Percentiles rank a stretch among this genome's conserved stretches.
Evolutionary conservation across 1,140 invertebrate genomes (phyloP).

Genomic region (Cydia amplana): DNA sequence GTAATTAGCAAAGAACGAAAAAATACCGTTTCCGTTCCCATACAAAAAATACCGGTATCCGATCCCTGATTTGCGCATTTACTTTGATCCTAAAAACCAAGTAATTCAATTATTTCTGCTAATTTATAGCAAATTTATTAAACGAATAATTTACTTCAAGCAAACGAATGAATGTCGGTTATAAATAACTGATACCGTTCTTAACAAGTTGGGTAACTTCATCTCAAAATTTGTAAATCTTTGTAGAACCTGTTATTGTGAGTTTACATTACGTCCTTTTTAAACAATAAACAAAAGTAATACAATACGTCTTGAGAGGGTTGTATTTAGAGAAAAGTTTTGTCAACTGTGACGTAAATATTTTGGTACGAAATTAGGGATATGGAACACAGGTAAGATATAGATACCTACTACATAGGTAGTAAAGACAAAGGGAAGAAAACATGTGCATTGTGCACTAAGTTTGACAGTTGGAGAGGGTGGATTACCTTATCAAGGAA

Average conservation of each 20-base stretch:
- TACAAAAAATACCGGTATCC: too few relatives aligned
- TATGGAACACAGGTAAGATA: too few relatives aligned
- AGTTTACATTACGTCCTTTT: too few relatives aligned
- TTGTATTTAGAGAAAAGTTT: constrained; percentile 19
- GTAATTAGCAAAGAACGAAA: too few relatives aligned
- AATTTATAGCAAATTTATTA: background rate
- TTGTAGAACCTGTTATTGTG: background rate
- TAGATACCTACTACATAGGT: too few relatives aligned
- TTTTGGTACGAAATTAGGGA: background rate
- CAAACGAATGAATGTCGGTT: background rate
- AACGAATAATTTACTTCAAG: background rate
- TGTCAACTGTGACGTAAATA: background rate
- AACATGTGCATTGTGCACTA: too few relatives aligned
- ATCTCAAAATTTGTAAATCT: background rate
- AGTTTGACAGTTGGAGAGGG: too few relatives aligned
- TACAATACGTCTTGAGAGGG: background rate
- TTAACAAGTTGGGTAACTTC: background rate
- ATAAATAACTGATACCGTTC: constrained; percentile 1
- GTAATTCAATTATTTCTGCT: background rate
- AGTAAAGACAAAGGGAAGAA: too few relatives aligned
- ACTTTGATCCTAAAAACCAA: background rate
- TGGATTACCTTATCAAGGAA: too few relatives aligned
- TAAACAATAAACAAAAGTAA: constrained; percentile 2
- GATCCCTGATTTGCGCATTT: too few relatives aligned
- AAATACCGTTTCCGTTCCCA: too few relatives aligned